phyloP scores from a whole-genome alignment of 1,140 invertebrate genomes.

The Asobara japonica region DNA sequence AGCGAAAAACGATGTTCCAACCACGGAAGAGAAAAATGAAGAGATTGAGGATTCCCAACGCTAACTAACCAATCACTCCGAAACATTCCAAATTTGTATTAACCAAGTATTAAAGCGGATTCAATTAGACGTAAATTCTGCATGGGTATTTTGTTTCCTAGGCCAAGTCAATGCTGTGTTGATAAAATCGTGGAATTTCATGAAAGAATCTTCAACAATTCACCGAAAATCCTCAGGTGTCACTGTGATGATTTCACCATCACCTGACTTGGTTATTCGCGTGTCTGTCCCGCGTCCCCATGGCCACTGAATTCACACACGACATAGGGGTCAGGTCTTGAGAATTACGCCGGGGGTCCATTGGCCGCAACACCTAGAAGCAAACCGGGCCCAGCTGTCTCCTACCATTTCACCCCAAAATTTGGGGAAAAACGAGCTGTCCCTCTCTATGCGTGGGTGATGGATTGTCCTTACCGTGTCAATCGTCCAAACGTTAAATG shows the following conservation, averaged over 20 bases:
- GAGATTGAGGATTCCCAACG: no score
- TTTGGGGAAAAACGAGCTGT: not conserved
- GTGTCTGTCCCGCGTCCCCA: not conserved
- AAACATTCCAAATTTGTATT: no score
- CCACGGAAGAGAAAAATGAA: no score
- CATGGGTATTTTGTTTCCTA: no score
- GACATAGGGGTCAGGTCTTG: constrained; percentile 23
- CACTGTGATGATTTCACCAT: constrained; percentile 47
- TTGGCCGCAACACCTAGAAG: not conserved
- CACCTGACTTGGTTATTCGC: constrained; percentile 7
- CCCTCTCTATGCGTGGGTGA: constrained; percentile 59
- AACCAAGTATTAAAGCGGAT: no score
- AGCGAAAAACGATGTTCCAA: no score
- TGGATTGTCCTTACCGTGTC: constrained; percentile 61
- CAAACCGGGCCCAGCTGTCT: not conserved
- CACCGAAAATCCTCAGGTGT: constrained; percentile 38
- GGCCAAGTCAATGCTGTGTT: no score
- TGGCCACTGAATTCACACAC: not conserved
- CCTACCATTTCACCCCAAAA: not conserved
- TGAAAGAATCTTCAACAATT: not conserved
- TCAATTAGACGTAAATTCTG: no score
- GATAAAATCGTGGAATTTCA: not conserved
- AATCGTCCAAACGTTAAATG: constrained; percentile 50
- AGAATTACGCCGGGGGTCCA: not conserved
- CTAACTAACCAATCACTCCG: no score